Evolutionary conservation across 1,140 invertebrate species (phyloP).

Genomic region (Colletes latitarsis): DNA sequence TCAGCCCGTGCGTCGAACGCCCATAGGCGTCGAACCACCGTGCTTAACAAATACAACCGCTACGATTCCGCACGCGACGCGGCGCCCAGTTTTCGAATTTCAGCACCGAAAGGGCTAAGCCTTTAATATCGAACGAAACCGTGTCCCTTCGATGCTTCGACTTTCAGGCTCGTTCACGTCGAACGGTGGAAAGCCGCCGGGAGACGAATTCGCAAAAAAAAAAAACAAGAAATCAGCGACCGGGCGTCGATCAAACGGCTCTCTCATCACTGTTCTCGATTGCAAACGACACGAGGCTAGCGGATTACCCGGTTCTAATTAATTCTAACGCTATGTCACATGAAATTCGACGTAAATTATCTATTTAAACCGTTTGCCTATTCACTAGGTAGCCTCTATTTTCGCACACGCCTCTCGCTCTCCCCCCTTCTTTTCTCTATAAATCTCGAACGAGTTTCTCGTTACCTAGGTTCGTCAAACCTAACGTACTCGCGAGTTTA

Average conservation of each 20-base stretch:
- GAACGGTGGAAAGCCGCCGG: conserved; percentile 58
- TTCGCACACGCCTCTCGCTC: conserved; percentile 43
- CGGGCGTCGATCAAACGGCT: not conserved
- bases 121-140: too few species aligned
- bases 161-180: conserved; percentile 56
- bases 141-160: not conserved
- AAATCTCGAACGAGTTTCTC: conserved; percentile 1
- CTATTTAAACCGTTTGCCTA: conserved; percentile 64
- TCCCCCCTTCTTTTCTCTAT: conserved; percentile 13
- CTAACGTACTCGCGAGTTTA: not conserved
- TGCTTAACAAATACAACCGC: too few species aligned
- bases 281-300: conserved; percentile 9
- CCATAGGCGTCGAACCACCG: too few species aligned
- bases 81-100: too few species aligned
- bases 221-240: not conserved
- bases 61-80: not conserved
- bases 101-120: too few species aligned
- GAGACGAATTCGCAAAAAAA: not conserved
- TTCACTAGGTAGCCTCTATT: conserved; percentile 77
- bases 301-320: conserved; percentile 41
- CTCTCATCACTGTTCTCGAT: not conserved
- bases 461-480: conserved; percentile 41
- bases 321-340: conserved; percentile 59
- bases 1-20: too few species aligned
- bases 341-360: conserved; percentile 59